Evolutionary conservation across 2,888 invertebrate genomes (phyloP).

Genomic region (Acanthococcus lagerstroemiae): DNA sequence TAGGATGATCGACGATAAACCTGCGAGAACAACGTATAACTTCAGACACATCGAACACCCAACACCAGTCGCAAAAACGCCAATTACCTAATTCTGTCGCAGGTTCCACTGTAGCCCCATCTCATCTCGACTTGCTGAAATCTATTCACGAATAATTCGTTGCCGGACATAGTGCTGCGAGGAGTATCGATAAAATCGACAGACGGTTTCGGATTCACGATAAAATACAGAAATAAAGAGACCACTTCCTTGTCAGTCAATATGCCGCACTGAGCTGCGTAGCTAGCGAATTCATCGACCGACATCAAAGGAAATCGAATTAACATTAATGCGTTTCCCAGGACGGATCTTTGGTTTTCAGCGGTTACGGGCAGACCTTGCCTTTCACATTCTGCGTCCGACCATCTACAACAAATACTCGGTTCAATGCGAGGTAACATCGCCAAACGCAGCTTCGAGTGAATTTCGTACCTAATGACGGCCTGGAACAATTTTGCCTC

Average conservation of each 20-base stretch:
- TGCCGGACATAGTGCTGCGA: constrained; percentile 51
- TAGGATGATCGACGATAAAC: constrained; percentile 67
- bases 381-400: constrained; percentile 61
- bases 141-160: constrained; percentile 55
- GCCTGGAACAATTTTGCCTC: constrained; percentile 70
- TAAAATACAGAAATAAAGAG: constrained; percentile 58
- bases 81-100: constrained; percentile 59
- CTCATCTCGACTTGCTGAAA: constrained; percentile 56
- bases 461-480: constrained; percentile 47
- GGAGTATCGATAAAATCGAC: constrained; percentile 60
- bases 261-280: constrained; percentile 63
- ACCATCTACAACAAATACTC: constrained; percentile 49
- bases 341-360: constrained; percentile 56
- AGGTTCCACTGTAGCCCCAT: constrained; percentile 55
- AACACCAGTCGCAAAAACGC: background rate
- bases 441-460: background rate
- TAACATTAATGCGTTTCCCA: constrained; percentile 59
- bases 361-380: constrained; percentile 55
- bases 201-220: constrained; percentile 64
- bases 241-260: constrained; percentile 67
- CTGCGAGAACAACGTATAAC: constrained; percentile 42
- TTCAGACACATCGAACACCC: background rate
- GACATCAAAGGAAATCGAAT: constrained; percentile 76
- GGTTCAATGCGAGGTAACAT: background rate
- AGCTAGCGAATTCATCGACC: constrained; percentile 72